Percentiles rank a stretch among this genome's conserved stretches.
Evolutionary conservation across 2,113 vertebrate genomes (phyloP).

Genomic region (Mastomys coucha): DNA sequence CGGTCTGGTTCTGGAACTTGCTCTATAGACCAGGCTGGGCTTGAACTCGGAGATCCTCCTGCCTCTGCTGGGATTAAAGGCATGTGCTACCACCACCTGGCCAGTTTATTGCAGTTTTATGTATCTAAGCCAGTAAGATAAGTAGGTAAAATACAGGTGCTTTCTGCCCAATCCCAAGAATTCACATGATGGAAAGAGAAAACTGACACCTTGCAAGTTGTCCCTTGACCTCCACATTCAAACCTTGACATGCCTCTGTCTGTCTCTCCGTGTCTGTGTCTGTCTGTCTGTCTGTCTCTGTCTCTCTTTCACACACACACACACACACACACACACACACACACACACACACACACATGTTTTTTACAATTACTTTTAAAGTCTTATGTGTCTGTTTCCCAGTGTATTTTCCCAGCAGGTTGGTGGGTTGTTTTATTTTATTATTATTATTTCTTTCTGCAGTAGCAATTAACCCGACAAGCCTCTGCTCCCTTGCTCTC

Average conservation of each 20-base stretch:
- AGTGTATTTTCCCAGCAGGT: background rate
- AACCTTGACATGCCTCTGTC: background rate
- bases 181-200: too few species aligned
- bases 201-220: background rate
- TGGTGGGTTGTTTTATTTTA: background rate
- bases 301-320: background rate
- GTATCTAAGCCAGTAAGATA: background rate
- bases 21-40: background rate
- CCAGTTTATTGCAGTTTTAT: background rate
- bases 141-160: background rate
- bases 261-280: background rate
- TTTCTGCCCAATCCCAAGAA: background rate
- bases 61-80: background rate
- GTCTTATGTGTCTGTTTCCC: background rate
- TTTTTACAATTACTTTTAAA: background rate
- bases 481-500: background rate
- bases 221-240: background rate
- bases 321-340: background rate
- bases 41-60: background rate
- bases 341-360: background rate
- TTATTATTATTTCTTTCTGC: background rate
- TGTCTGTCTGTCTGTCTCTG: background rate
- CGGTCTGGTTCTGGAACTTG: background rate
- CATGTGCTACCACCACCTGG: background rate
- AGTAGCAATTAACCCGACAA: conserved; percentile 57